These are phyloP conservation scores for Aphodius sticticus DNA, from an alignment of 2,888 invertebrate species.

Conservation along the genomic window DNA sequence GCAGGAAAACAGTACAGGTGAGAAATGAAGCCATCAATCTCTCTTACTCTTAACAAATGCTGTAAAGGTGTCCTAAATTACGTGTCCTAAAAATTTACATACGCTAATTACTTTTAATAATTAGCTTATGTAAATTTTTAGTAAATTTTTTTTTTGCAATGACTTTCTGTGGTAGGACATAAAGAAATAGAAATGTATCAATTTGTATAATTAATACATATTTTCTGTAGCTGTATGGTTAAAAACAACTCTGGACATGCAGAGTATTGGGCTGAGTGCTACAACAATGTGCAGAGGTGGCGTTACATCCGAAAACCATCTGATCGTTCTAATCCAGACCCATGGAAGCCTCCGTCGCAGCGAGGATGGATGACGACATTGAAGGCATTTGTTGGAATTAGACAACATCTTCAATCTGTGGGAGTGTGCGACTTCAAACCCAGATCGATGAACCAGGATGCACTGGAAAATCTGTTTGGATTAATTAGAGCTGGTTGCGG, in stretches of 20 bases:
- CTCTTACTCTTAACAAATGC: not conserved
- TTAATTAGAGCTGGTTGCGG: conserved; percentile 40
- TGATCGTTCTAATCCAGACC: not conserved
- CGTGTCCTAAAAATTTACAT: too few species aligned
- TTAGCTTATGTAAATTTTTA: not conserved
- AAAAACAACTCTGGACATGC: conserved; percentile 36
- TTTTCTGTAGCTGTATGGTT: conserved; percentile 21
- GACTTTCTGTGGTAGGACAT: not conserved
- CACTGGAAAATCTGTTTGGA: conserved; percentile 41
- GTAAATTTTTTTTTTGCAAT: too few species aligned
- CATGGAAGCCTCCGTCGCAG: conserved; percentile 39
- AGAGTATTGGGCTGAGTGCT: conserved; percentile 36
- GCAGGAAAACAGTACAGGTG: not conserved
- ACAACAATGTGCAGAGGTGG: conserved; percentile 36
- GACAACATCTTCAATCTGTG: not conserved
- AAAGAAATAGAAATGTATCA: not conserved
- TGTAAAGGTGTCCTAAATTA: not conserved
- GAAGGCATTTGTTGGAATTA: conserved; percentile 9
- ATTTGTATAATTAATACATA: not conserved
- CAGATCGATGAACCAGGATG: conserved; percentile 41
- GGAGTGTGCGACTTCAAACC: conserved; percentile 11
- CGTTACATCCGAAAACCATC: conserved; percentile 16
- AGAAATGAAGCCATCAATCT: not conserved
- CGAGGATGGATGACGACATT: conserved; percentile 38
- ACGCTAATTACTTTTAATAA: too few species aligned